Conservation (phyloP, 2,797 vertebrate genomes). For the Hippopotamyrus pictus region DNA sequence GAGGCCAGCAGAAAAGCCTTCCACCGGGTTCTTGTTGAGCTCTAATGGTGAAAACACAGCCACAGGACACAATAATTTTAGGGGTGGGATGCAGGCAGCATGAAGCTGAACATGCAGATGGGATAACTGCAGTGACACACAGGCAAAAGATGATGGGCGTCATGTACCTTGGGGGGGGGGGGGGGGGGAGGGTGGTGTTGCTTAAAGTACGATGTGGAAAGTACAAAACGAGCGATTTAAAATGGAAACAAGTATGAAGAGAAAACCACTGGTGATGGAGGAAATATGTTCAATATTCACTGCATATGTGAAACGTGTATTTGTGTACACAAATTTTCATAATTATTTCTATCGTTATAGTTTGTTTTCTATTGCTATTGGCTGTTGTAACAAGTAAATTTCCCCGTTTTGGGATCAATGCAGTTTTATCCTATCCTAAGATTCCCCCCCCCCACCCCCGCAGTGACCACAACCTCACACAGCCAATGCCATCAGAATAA, state of each 20-base stretch:
- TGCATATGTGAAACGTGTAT: background rate
- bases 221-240: background rate
- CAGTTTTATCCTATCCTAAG: background rate
- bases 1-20: slow-evolving; percentile 72
- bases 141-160: background rate
- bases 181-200: too few relatives aligned
- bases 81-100: background rate
- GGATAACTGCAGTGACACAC: background rate
- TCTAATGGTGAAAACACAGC: slow-evolving; percentile 36
- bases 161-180: background rate
- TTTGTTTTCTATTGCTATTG: background rate
- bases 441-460: background rate
- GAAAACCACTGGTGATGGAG: background rate
- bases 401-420: background rate
- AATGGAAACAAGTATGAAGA: background rate
- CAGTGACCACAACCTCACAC: background rate
- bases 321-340: background rate
- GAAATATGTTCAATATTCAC: background rate
- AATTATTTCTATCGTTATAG: too few relatives aligned
- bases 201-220: background rate
- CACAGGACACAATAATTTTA: background rate
- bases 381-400: background rate
- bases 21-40: slow-evolving; percentile 74
- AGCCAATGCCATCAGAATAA: background rate
- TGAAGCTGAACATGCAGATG: background rate